Evolutionary conservation across 1,140 invertebrate species (phyloP).

Genomic region (Drosophila chauvacae): DNA sequence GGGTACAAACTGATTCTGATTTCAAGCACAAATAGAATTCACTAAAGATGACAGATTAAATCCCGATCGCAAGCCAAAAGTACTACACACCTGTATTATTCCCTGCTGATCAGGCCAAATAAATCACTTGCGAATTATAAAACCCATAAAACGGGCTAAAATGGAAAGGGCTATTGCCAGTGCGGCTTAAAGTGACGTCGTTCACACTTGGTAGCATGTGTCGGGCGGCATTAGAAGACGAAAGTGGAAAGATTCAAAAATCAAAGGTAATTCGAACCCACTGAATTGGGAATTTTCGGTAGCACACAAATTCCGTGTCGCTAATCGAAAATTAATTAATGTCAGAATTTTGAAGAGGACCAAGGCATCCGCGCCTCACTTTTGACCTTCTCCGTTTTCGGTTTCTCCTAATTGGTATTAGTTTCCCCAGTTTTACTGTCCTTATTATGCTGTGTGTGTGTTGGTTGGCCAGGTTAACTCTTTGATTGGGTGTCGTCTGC

Average conservation of each 20-base stretch:
- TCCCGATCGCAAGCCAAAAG: neutral
- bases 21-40: neutral
- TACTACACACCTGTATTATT: neutral
- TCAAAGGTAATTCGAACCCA: slow-evolving; percentile 53
- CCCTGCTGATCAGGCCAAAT: slow-evolving; percentile 21
- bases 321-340: slow-evolving; percentile 78
- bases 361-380: slow-evolving; percentile 47
- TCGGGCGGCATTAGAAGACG: slow-evolving; percentile 66
- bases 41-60: neutral
- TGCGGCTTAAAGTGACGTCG: slow-evolving; percentile 45
- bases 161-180: slow-evolving; percentile 14
- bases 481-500: slow-evolving; percentile 81
- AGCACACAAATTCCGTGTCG: slow-evolving; percentile 74
- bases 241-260: slow-evolving; percentile 13
- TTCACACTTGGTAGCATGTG: slow-evolving; percentile 76
- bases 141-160: slow-evolving; percentile 12
- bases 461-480: slow-evolving; percentile 25
- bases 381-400: slow-evolving; percentile 25
- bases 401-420: slow-evolving; percentile 52
- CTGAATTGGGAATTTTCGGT: slow-evolving; percentile 53
- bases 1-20: too few species aligned
- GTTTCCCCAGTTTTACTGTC: slow-evolving; percentile 41
- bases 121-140: slow-evolving; percentile 49
- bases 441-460: slow-evolving; percentile 23
- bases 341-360: slow-evolving; percentile 55